phyloP scores from a whole-genome alignment of 2,797 vertebrate species.

The Oceanodroma leucorhoa region DNA sequence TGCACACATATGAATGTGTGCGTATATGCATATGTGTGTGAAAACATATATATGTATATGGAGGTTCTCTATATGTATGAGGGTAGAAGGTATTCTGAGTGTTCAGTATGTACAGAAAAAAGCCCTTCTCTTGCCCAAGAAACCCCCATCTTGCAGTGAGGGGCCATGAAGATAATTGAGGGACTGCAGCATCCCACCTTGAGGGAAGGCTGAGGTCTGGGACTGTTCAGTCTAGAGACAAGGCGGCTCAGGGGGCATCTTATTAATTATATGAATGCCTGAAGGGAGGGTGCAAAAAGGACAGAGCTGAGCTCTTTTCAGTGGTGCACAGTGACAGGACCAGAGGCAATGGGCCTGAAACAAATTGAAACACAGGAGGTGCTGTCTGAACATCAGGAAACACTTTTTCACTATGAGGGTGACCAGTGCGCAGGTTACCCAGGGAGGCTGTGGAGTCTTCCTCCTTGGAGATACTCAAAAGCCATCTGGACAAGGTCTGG shows the following conservation, averaged over 20 bases:
- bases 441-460: not conserved
- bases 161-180: not conserved
- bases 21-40: not conserved
- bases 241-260: not conserved
- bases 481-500: not conserved
- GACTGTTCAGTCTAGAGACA: not conserved
- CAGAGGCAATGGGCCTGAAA: not conserved
- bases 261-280: not conserved
- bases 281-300: not conserved
- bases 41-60: not conserved
- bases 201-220: not conserved
- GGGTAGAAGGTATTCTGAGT: not conserved
- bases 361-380: not conserved
- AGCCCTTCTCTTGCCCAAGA: not conserved
- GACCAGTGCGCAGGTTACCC: not conserved
- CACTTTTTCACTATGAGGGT: not conserved
- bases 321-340: not conserved
- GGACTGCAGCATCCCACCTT: not conserved
- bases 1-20: not conserved
- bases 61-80: not conserved
- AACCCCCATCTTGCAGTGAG: not conserved
- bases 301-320: not conserved
- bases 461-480: not conserved
- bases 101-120: not conserved
- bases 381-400: not conserved